These are phyloP conservation scores for Lophius americanus DNA, from an alignment of 2,797 vertebrate species.

Conservation along the genomic window DNA sequence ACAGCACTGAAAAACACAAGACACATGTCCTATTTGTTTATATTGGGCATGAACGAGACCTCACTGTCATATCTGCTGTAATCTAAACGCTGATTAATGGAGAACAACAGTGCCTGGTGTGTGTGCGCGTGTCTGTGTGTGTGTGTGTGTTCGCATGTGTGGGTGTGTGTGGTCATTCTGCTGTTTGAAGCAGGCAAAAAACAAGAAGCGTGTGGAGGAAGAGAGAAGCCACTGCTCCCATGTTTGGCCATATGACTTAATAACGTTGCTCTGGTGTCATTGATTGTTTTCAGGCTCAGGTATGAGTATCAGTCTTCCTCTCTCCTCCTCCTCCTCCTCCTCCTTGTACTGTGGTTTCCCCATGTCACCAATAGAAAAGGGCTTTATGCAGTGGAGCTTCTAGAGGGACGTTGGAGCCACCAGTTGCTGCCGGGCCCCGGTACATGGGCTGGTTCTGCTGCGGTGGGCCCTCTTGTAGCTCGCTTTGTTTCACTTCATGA, in stretches of 20 bases:
- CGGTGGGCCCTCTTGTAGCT: slow-evolving; percentile 23
- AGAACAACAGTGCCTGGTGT: slow-evolving; percentile 50
- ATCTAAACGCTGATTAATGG: slow-evolving; percentile 47
- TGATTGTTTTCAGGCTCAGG: slow-evolving; percentile 32
- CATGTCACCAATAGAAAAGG: slow-evolving; percentile 41
- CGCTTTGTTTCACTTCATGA: slow-evolving; percentile 1
- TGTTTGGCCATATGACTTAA: slow-evolving; percentile 30
- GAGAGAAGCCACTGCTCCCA: background rate
- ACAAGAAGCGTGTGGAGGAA: slow-evolving; percentile 1
- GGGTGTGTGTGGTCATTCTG: background rate
- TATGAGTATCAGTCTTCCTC: slow-evolving; percentile 17
- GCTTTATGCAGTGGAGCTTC: slow-evolving; percentile 32
- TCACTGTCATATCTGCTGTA: slow-evolving; percentile 46
- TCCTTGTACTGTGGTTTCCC: slow-evolving; percentile 18
- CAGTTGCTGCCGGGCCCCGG: slow-evolving; percentile 45
- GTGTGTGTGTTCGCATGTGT: background rate
- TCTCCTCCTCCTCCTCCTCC: background rate
- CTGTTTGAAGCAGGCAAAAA: slow-evolving; percentile 8
- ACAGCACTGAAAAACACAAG: too few species aligned
- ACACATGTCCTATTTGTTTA: too few species aligned
- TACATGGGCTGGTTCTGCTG: slow-evolving; percentile 24
- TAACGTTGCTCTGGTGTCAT: slow-evolving; percentile 23
- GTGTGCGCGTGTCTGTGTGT: slow-evolving; percentile 2
- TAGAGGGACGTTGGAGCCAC: slow-evolving; percentile 24
- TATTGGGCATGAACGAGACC: background rate